A percentile compares a stretch with the other conserved stretches of the same genome.
Evolutionary conservation across 1,140 invertebrate genomes (phyloP).

Genomic region (Camponotus floridanus): DNA sequence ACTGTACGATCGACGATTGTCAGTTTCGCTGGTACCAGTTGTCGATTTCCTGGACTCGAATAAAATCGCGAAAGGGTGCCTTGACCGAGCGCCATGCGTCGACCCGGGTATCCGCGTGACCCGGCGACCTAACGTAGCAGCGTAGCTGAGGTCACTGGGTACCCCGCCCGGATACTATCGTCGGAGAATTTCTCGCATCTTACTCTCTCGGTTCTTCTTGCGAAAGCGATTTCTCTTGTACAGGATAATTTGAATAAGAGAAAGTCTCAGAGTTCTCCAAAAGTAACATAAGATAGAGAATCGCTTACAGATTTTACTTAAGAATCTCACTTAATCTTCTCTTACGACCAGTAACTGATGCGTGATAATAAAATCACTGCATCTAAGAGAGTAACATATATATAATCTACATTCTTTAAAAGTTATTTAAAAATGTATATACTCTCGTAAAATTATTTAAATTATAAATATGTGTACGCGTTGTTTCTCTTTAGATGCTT

Average conservation of each 20-base stretch:
- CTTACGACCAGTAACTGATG: neutral
- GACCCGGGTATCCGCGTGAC: conserved; percentile 81
- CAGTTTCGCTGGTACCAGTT: conserved; percentile 27
- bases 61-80: conserved; percentile 51
- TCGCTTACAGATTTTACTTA: neutral
- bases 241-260: neutral
- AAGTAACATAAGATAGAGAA: too few species aligned
- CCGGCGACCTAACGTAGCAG: conserved; percentile 77
- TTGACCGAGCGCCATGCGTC: conserved; percentile 79
- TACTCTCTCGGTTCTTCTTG: neutral
- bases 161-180: conserved; percentile 71
- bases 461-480: neutral
- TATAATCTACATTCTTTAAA: too few species aligned
- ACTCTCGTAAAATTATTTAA: neutral
- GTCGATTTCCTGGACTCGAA: conserved; percentile 4
- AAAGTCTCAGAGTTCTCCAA: neutral
- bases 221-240: neutral
- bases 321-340: neutral
- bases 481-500: neutral
- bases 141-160: conserved; percentile 76
- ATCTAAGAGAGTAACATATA: neutral
- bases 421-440: neutral
- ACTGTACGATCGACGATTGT: neutral
- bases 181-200: conserved; percentile 39
- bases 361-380: neutral